Base-by-base conservation (phyloP, 2,888 invertebrate species). In the Heliconius charithonia region DNA sequence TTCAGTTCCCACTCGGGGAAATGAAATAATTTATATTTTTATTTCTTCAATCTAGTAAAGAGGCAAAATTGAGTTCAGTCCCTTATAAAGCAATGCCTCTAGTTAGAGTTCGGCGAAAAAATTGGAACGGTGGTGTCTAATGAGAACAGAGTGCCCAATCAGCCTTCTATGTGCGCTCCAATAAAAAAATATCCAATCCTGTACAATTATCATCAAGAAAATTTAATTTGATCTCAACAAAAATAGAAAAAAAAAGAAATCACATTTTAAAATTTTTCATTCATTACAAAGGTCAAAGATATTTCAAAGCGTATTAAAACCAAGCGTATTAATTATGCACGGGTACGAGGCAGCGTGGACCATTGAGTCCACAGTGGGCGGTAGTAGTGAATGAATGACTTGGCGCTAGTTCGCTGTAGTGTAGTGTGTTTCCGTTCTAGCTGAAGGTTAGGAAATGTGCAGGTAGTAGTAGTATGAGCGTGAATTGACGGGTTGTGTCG, bases 201-300 rank as follows among this genome's bases (percentile, higher is more conserved):
- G 7, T 51, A 51, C 19, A 51, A 51, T 51, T 69, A 25, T 25
- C 16, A 69, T 19, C 9, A 41, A 19, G n/a, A 25, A 27, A 41
- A 41, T 45, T 69, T 41, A 25, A 69, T 69, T 69, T 9, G 7
- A 25, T 41, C 25, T 69, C 67, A 41, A 69, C 25, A 25, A 69
- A 67, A 66, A 66, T 32, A 32, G 22, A 67, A 69, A 69, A 27
- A 63, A 63, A 63, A 27, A 27, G 19, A 62, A 67, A 67, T 25
- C 25, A n/a, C 2, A 12, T 41, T 41, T 25, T 45, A 69, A 69
- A 69, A 69, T 67, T 25, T 41, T 67, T n/a, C 67, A 67, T 67
- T 67, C 41, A 69, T 69, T 69, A 25, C 41, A 69, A 69, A 69
- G 69, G 69, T 69, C 41, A 69, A 45, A 69, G 16, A 69, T 69